Conservation (phyloP, 2,113 vertebrate species). For the Taxidea taxus region DNA sequence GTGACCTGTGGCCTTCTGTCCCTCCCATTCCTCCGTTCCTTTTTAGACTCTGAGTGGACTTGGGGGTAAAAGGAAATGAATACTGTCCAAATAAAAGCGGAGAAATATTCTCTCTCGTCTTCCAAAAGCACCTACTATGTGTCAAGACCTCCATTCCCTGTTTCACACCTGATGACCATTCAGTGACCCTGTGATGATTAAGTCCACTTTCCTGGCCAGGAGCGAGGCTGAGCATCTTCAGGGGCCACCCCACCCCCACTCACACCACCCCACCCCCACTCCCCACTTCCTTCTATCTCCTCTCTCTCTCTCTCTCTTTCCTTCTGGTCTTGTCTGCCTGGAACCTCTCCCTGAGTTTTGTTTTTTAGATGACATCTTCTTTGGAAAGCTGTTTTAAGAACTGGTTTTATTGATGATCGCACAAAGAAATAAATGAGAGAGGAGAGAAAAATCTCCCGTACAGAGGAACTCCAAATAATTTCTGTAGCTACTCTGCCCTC, state of each 20-base stretch:
- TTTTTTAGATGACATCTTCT: neutral
- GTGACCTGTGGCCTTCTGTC: neutral
- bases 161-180: neutral
- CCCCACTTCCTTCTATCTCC: neutral
- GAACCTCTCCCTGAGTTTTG: neutral
- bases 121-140: neutral
- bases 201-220: neutral
- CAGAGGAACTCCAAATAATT: neutral
- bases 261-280: neutral
- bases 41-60: neutral
- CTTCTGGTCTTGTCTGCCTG: neutral
- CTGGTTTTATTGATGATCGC: neutral
- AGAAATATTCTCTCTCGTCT: neutral
- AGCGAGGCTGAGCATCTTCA: rapidly evolving
- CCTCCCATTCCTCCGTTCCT: neutral
- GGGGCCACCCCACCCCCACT: neutral
- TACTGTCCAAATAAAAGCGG: neutral
- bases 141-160: neutral
- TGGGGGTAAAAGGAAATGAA: neutral
- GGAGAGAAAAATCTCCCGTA: neutral
- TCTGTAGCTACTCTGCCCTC: neutral
- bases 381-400: neutral
- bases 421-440: neutral
- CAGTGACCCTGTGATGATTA: rapidly evolving
- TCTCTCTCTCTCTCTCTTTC: neutral